Conservation (phyloP, 2,797 vertebrate species). For the Lacerta bilineata region DNA sequence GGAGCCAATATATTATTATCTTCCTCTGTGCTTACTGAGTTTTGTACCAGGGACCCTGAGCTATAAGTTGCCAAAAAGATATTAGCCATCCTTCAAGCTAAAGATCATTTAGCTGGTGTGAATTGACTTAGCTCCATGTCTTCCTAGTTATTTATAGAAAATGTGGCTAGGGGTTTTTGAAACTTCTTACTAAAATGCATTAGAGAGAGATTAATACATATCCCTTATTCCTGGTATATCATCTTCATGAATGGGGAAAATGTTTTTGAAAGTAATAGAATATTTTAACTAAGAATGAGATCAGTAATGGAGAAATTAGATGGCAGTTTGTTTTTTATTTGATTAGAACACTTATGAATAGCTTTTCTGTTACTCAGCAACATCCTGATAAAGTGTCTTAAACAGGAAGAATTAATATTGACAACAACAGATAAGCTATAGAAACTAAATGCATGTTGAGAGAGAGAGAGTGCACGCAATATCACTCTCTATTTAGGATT, state of each 20-base stretch:
- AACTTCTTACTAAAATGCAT: neutral
- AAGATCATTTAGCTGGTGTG: neutral
- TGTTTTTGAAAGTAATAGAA: neutral
- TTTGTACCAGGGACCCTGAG: neutral
- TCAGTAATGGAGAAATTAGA: slow-evolving; percentile 4
- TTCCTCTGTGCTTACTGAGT: slow-evolving; percentile 18
- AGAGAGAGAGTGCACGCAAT: too few relatives aligned
- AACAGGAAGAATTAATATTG: slow-evolving; percentile 37
- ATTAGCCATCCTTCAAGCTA: neutral
- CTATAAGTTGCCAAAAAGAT: neutral
- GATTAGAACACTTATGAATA: neutral
- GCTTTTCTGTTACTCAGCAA: neutral
- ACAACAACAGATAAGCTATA: slow-evolving; percentile 12
- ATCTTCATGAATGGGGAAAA: neutral
- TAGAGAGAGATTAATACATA: neutral
- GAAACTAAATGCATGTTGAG: slow-evolving; percentile 1
- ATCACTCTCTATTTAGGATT: too few relatives aligned
- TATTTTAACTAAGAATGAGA: neutral
- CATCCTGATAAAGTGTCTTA: slow-evolving; percentile 20
- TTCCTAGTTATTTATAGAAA: neutral
- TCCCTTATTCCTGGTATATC: neutral
- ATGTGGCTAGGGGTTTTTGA: neutral
- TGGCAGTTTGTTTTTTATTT: neutral
- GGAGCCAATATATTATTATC: neutral
- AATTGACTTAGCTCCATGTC: neutral